Percentiles rank a stretch among this genome's conserved stretches.
Conservation (phyloP, 1,140 invertebrate genomes). For the Neodiprion lecontei region DNA sequence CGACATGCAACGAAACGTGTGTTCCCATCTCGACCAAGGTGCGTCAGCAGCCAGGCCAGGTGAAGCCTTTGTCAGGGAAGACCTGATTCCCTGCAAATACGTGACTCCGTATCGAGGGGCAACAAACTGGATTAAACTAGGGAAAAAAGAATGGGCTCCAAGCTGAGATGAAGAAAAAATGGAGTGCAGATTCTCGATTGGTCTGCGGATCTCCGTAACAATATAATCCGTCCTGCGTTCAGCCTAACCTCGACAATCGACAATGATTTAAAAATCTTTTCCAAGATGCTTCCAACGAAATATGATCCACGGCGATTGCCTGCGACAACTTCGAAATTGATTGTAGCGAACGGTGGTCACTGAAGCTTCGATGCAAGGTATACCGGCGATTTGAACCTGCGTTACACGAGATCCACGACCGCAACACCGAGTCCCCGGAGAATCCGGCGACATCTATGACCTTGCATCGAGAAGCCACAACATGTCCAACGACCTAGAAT, state of each 20-base stretch:
- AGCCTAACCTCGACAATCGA: background rate
- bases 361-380: too few species aligned
- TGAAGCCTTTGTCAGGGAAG: background rate
- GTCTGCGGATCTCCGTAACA: background rate
- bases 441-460: too few species aligned
- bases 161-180: background rate
- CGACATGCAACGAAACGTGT: too few species aligned
- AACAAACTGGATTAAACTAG: background rate
- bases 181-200: background rate
- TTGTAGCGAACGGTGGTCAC: too few species aligned
- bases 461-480: too few species aligned
- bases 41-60: background rate
- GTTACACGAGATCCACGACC: too few species aligned
- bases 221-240: background rate
- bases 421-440: too few species aligned
- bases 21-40: too few species aligned
- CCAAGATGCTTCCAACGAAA: background rate
- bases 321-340: too few species aligned
- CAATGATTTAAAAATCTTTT: background rate
- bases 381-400: too few species aligned
- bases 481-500: too few species aligned
- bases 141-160: background rate
- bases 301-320: too few species aligned
- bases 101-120: background rate
- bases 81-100: background rate